These are phyloP conservation scores for Lysiphlebus fabarum DNA, from an alignment of 1,140 invertebrate genomes.

Conservation along the genomic window DNA sequence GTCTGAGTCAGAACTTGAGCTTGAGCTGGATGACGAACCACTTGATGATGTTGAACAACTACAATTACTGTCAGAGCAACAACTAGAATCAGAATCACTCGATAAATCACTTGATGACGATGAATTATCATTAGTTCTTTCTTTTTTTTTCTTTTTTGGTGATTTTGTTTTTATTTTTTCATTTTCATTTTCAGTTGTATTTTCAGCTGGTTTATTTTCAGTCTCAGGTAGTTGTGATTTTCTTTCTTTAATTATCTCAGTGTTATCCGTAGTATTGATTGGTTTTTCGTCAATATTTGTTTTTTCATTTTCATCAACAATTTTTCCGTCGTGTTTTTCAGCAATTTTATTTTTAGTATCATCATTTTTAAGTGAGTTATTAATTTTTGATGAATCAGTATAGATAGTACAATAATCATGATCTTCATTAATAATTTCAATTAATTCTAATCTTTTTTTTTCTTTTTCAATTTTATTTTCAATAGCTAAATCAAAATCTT, in stretches of 20 bases:
- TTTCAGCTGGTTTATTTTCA: conserved; percentile 26
- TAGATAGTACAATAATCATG: conserved; percentile 56
- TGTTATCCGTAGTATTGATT: background rate
- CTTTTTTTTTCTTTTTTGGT: conserved; percentile 47
- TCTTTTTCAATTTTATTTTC: conserved; percentile 13
- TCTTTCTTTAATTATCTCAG: conserved; percentile 32
- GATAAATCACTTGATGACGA: conserved; percentile 67
- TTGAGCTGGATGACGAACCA: conserved; percentile 61
- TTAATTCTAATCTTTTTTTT: conserved; percentile 28
- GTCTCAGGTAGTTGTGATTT: conserved; percentile 23
- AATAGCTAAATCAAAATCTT: conserved; percentile 30
- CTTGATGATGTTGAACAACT: conserved; percentile 69
- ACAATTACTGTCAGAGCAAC: conserved; percentile 75
- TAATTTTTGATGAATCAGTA: conserved; percentile 22
- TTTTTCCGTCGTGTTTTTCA: conserved; percentile 16
- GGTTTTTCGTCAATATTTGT: conserved; percentile 45
- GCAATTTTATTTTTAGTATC: conserved; percentile 9
- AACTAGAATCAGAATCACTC: conserved; percentile 70
- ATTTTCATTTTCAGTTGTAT: conserved; percentile 9
- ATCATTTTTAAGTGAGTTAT: conserved; percentile 22
- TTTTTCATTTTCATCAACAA: conserved; percentile 49
- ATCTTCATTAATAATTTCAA: conserved; percentile 50
- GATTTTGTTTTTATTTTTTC: conserved; percentile 39
- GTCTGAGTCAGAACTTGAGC: conserved; percentile 69
- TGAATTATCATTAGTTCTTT: conserved; percentile 41